These are phyloP conservation scores for Peromyscus leucopus DNA, from an alignment of 2,113 vertebrate species.

Conservation along the genomic window DNA sequence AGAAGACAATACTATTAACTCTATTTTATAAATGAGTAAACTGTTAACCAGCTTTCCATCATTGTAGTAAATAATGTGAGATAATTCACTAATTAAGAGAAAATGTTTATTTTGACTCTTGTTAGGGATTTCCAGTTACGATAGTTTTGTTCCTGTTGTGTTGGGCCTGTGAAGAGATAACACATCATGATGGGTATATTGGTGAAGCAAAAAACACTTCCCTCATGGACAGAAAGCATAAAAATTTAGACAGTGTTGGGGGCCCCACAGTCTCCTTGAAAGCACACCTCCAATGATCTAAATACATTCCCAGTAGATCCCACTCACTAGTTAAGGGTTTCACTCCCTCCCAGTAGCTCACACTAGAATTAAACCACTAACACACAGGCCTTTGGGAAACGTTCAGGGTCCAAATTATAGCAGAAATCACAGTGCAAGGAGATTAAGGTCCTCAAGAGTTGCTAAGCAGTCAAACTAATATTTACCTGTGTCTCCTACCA, in stretches of 20 bases:
- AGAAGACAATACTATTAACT: background rate
- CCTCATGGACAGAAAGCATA: background rate
- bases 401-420: background rate
- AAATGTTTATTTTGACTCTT: background rate
- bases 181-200: background rate
- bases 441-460: background rate
- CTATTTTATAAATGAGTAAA: conserved; percentile 24
- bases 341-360: background rate
- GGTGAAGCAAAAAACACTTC: background rate
- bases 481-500: background rate
- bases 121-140: background rate
- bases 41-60: background rate
- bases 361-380: background rate
- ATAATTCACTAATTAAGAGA: background rate
- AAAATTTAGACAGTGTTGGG: background rate
- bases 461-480: background rate
- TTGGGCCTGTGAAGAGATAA: background rate
- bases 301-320: background rate
- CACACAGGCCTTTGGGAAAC: background rate
- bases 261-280: too few relatives aligned
- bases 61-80: background rate
- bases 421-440: background rate
- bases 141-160: background rate
- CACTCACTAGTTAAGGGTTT: too few relatives aligned
- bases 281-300: background rate